These are phyloP conservation scores for Apodemia hepburni DNA, from an alignment of 2,888 invertebrate species.

Conservation along the genomic window DNA sequence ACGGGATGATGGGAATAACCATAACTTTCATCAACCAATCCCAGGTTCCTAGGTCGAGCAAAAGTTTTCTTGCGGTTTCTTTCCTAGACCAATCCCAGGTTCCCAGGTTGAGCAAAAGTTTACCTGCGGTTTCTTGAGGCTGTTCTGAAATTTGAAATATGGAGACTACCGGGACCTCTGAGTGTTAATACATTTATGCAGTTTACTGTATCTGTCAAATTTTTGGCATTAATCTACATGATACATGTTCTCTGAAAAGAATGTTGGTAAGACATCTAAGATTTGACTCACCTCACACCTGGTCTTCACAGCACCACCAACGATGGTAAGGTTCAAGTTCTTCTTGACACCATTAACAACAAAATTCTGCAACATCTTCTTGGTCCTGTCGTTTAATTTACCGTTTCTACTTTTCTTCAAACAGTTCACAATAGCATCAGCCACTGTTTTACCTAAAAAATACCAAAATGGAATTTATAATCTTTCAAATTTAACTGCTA, in stretches of 20 bases:
- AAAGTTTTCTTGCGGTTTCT: no score
- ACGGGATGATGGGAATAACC: no score
- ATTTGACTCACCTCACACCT: conserved; percentile 57
- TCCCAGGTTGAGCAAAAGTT: no score
- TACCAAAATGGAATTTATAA: background rate
- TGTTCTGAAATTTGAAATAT: no score
- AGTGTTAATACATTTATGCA: no score
- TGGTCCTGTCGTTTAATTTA: conserved; percentile 53
- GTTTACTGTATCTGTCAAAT: no score
- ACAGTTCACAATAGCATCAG: conserved; percentile 48
- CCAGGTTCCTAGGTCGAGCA: no score
- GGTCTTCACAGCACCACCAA: conserved; percentile 70
- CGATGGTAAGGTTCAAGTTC: conserved; percentile 63
- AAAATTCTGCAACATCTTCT: conserved; percentile 54
- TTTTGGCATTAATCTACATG: background rate
- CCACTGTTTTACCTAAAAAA: conserved; percentile 50
- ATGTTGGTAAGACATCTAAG: background rate
- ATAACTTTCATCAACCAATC: no score
- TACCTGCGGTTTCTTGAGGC: no score
- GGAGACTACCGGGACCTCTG: no score
- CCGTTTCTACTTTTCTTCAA: conserved; percentile 60
- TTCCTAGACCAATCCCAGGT: no score
- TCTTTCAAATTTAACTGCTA: background rate
- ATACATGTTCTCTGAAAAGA: background rate
- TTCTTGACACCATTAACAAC: conserved; percentile 55